Conservation (phyloP, 1,140 invertebrate genomes). For the Chymomyza costata region DNA sequence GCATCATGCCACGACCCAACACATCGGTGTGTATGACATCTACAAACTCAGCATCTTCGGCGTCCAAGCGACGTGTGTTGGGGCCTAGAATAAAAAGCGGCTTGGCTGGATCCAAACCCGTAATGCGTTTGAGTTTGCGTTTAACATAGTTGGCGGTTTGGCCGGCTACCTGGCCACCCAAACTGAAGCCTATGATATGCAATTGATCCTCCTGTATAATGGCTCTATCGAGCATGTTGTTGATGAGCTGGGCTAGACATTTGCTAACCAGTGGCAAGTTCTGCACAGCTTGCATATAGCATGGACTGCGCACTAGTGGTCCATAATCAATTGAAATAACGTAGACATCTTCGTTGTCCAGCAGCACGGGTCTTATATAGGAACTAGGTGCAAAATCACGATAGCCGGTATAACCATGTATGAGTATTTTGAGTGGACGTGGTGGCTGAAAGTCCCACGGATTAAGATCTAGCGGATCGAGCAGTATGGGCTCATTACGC, state of each 20-base stretch:
- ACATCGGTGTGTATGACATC: slow-evolving; percentile 82
- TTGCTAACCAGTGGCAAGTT: slow-evolving; percentile 78
- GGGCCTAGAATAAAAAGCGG: slow-evolving; percentile 77
- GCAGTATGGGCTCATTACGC: slow-evolving; percentile 74
- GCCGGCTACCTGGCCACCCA: slow-evolving; percentile 91
- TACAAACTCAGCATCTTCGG: slow-evolving; percentile 77
- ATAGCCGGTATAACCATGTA: slow-evolving; percentile 81
- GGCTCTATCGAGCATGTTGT: slow-evolving; percentile 78
- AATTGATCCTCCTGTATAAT: slow-evolving; percentile 79
- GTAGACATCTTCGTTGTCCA: slow-evolving; percentile 77
- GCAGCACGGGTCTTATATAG: slow-evolving; percentile 77
- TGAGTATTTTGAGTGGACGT: slow-evolving; percentile 79
- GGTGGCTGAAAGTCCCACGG: slow-evolving; percentile 76
- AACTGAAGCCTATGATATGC: slow-evolving; percentile 93
- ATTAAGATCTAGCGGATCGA: slow-evolving; percentile 71
- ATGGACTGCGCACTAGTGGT: slow-evolving; percentile 77
- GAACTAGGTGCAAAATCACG: slow-evolving; percentile 78
- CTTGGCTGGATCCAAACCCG: slow-evolving; percentile 79
- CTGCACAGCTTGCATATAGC: slow-evolving; percentile 78
- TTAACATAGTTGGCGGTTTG: slow-evolving; percentile 82
- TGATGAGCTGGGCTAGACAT: slow-evolving; percentile 80
- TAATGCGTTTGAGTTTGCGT: slow-evolving; percentile 76
- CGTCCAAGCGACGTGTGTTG: slow-evolving; percentile 77
- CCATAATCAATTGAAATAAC: slow-evolving; percentile 80
- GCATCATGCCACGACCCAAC: slow-evolving; percentile 76